Evolutionary conservation across 2,888 invertebrate genomes (phyloP), one percentile per base, ranked within the genome.

Genomic region (Spilarctia lutea): DNA sequence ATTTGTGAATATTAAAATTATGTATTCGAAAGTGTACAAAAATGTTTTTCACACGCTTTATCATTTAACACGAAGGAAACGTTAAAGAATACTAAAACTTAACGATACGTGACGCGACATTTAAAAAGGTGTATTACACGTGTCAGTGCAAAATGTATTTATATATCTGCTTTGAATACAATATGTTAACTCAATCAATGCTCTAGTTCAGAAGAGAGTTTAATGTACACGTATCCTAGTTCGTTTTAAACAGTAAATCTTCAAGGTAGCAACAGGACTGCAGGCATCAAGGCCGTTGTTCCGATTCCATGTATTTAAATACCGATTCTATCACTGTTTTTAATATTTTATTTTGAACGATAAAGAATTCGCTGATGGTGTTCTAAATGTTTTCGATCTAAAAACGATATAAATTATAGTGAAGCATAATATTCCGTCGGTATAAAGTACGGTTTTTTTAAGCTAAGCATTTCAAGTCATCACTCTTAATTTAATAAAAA

Each of bases 61-160:
- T 86, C 84, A 86, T 85, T 87, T 87, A 83, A 86, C 85, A 83
- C 85, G 33, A 65, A 33, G 73, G 75, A 68, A 79, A 74, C 80
- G 76, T 74, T 39, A 80, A 80, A 85, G 86, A 88, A 89, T 90
- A 86, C 88, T n/a, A 10, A 56, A 56, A 87, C 88, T 86, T 83
- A 76, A 70, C 81, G 77, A 88, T 82, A 93, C 94, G 94, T 94
- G 94, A 93, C 91, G 83, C 84, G 88, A 90, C 91, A 91, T 92
- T 90, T 91, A 88, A 91, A 93, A 91, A 88, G 90, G 89, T 84
- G 90, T 91, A 92, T 93, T 91, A 80, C 81, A 77, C 85, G 80
- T 80, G 81, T 89, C 85, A 87, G 85, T 88, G 88, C 88, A 85
- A 91, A 91, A 89, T 84, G 86, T 85, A 86, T 86, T 84, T 79